These are phyloP conservation scores for Gasterosteus nipponicus DNA, from an alignment of 2,113 vertebrate species.

Conservation along the genomic window DNA sequence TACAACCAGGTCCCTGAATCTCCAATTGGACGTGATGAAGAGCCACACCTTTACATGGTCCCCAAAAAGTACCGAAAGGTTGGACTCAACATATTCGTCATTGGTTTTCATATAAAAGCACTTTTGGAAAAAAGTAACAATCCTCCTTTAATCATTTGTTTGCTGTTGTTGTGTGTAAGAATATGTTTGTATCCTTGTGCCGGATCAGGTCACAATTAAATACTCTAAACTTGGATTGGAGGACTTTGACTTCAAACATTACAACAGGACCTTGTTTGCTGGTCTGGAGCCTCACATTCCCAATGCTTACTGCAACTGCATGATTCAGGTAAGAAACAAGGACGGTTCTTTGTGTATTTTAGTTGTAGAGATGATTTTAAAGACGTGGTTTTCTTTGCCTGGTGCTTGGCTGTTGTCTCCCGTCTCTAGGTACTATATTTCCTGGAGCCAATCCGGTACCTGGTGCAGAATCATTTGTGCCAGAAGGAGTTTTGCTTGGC, in stretches of 20 bases:
- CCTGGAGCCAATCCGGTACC: constrained; percentile 92
- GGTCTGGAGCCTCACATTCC: constrained; percentile 99
- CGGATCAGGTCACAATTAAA: constrained; percentile 94
- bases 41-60: constrained; percentile 95
- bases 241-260: constrained; percentile 99
- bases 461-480: constrained; percentile 98
- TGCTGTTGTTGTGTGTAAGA: neutral
- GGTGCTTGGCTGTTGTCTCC: neutral
- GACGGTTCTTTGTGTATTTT: neutral
- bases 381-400: neutral
- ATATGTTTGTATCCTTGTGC: neutral
- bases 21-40: constrained; percentile 92
- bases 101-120: neutral
- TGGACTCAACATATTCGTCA: neutral
- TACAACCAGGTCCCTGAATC: constrained; percentile 97
- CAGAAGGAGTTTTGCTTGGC: constrained; percentile 99
- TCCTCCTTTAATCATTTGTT: neutral
- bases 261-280: constrained; percentile 97
- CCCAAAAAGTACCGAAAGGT: constrained; percentile 99
- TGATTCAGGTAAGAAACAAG: constrained; percentile 90
- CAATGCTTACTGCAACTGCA: constrained; percentile 99
- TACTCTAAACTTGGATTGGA: constrained; percentile 98
- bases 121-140: neutral
- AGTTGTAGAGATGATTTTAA: neutral
- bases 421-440: constrained; percentile 91